Evolutionary conservation across 2,113 vertebrate species (phyloP).

Genomic region (Triplophysa dalaica): DNA sequence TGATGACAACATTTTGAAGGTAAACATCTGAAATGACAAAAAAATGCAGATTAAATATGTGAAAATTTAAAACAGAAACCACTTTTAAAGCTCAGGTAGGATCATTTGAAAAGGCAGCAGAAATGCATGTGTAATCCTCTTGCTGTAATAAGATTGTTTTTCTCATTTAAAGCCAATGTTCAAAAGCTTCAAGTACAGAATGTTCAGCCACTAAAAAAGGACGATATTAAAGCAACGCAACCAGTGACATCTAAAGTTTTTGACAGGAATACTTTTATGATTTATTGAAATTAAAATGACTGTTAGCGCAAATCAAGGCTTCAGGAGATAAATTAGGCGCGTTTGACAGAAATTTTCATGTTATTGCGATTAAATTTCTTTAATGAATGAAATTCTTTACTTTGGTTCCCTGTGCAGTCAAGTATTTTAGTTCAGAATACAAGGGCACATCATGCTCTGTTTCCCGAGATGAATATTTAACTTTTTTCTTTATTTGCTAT

Average conservation of each 20-base stretch:
- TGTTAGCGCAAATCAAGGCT: not conserved
- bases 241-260: not conserved
- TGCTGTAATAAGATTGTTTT: not conserved
- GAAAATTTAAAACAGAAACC: constrained; percentile 4
- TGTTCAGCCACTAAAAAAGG: not conserved
- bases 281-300: constrained; percentile 1
- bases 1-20: too few species aligned
- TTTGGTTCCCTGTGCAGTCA: not conserved
- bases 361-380: not conserved
- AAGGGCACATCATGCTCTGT: not conserved
- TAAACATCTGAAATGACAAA: too few species aligned
- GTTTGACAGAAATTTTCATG: not conserved
- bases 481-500: constrained; percentile 1
- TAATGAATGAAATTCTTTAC: not conserved
- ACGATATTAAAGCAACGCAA: not conserved
- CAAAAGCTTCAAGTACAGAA: not conserved
- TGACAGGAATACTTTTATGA: not conserved
- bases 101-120: constrained; percentile 35
- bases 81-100: constrained; percentile 28
- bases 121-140: constrained; percentile 41
- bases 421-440: not conserved
- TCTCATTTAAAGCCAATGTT: constrained; percentile 38
- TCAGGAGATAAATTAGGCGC: not conserved
- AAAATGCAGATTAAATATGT: too few species aligned
- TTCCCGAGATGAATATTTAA: too few species aligned